Base-by-base conservation (phyloP, 2,113 vertebrate species). In the Pungitius pungitius region DNA sequence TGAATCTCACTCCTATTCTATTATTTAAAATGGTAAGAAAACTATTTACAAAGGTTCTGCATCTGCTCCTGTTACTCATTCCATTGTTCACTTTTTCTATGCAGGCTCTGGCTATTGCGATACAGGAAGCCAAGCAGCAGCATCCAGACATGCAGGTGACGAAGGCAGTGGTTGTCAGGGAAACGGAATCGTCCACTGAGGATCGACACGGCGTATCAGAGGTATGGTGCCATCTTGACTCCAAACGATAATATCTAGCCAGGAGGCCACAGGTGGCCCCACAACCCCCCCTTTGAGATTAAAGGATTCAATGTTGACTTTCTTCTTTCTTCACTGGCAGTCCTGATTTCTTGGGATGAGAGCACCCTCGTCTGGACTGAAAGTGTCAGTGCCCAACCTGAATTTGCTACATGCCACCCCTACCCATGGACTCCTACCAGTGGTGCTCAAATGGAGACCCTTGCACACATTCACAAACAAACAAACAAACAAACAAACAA, bases 91-190 rank as follows among this genome's bases (percentile, higher is more conserved):
- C 24, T 68, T 14, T 79, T 45, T 39, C 26, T 26, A 75, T 22
- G 49, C 70, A 99, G 98, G 98, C 98, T 71, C 92, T 99, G 80
- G 97, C 97, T 89, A 95, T 99, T 88, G 98, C 98, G 91, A 99
- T 99, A 92, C 97, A 99, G 91, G 97, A 99, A 85, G 98, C 97
- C 86, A 97, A 96, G 90, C 95, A 99, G 72, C 97, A 99, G 93
- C 98, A 99, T 83, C 98, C 98, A 0, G 98, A 99, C 92, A 99
- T 99, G 98, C 95, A 97, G 94, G 97, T 99, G 93, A 99, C 98
- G 92, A 99, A 98, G 95, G 98, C 98, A 63, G 95, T 99, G 40
- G 98, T 99, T 81, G 97, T 99, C 92, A 97, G 96, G 95, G 98
- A 99, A 97, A 98, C 96, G 88, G 97, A 99, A 82, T 95, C 96